Base-by-base conservation (phyloP, 2,797 vertebrate genomes). In the Malurus splendens region DNA sequence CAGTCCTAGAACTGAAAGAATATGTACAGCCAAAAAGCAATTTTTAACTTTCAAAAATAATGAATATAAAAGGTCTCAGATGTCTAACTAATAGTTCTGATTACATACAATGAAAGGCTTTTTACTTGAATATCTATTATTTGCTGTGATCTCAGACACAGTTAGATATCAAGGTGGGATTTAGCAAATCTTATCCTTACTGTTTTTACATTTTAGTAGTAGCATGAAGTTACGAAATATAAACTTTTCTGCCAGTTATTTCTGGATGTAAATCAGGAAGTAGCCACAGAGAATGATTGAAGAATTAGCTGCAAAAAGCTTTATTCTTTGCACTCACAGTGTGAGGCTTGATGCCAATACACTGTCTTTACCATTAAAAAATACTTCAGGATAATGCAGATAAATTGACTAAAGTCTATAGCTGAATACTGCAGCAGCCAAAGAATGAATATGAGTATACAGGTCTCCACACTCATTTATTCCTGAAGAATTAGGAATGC, bases 401-500 rank as follows among this genome's bases (percentile, higher is more conserved):
- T 86, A 72, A 86, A 84, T 32, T 13, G 11, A 47, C 32, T 55
- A 23, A 67, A 78, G 56, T 18, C 17, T 82, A 7, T n/a, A 75
- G 18, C 27, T 60, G 64, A 90, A 67, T 76, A 77, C 12, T 0
- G 0, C 60, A 52, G 12, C 0, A 2, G 52, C 22, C 22, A 74
- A 77, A 55, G 45, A 84, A 90, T 77, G 11, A 79, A 70, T 67
- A 24, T 22, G 84, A 70, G 7, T 54, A 77, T 66, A 33, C 36
- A 84, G 33, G 45, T 56, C 33, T 86, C 18, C 42, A 84, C 19
- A 66, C 12, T 78, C 5, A 59, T 86, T 86, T 86, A 48, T 84
- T 90, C 8, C 52, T 62, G 41, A 84, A 60, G 56, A 77, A 70
- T 76, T 64, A 76, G 27, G 71, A 88, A 90, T 66, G 57, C 60